phyloP scores from a whole-genome alignment of 2,888 invertebrate genomes.

The Xylocampa areola region DNA sequence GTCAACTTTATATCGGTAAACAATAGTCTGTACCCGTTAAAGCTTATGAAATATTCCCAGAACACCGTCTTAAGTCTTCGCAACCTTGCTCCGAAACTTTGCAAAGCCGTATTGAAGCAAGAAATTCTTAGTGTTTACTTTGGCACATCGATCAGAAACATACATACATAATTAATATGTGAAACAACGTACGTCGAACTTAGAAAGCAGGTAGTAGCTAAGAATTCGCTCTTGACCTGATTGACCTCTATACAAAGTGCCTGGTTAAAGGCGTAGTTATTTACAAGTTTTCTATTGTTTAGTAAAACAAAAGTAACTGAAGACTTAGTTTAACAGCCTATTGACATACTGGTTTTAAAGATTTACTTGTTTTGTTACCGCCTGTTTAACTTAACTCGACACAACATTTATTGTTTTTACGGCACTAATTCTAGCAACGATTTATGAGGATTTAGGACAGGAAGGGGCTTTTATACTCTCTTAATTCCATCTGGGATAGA shows the following conservation, averaged over 20 bases:
- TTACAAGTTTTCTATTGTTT: constrained; percentile 42
- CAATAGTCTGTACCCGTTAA: neutral
- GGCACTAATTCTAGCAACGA: no score
- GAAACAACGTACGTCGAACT: constrained; percentile 33
- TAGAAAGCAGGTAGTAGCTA: constrained; percentile 15
- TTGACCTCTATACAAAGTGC: constrained; percentile 7
- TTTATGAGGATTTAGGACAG: no score
- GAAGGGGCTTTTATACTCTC: no score
- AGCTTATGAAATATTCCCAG: neutral
- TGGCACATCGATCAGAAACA: constrained; percentile 42
- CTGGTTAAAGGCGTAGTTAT: constrained; percentile 15
- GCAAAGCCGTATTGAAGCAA: constrained; percentile 9
- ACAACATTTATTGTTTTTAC: no score
- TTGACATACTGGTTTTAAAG: constrained; percentile 46
- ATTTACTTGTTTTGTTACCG: constrained; percentile 13
- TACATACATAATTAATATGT: constrained; percentile 51
- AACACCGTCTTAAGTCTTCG: constrained; percentile 26
- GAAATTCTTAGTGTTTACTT: constrained; percentile 22
- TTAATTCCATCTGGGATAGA: no score
- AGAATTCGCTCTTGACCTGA: constrained; percentile 33
- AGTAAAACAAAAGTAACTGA: constrained; percentile 41
- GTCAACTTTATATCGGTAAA: no score
- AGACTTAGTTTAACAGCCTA: constrained; percentile 34
- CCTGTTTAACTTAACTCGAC: no score
- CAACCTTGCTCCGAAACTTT: constrained; percentile 17